These are phyloP conservation scores for Pluvialis apricaria DNA, from an alignment of 2,113 vertebrate species.

Conservation along the genomic window DNA sequence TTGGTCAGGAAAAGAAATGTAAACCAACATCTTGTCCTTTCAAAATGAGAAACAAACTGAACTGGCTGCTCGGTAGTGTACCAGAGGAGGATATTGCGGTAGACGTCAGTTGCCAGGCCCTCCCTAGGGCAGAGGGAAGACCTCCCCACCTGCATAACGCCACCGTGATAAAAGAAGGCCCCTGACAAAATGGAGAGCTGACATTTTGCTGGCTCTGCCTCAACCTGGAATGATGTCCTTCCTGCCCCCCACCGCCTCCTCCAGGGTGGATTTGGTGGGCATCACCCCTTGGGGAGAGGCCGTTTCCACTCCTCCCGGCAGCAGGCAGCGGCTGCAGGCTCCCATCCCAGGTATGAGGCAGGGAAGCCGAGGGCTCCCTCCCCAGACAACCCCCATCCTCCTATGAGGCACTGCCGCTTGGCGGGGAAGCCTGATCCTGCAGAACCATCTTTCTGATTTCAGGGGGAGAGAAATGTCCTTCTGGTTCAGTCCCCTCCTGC, in stretches of 20 bases:
- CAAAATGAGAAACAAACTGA: background rate
- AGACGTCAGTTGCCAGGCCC: background rate
- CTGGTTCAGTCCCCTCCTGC: background rate
- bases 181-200: background rate
- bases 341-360: background rate
- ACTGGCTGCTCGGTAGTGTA: background rate
- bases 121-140: background rate
- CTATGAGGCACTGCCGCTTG: accelerated
- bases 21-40: background rate
- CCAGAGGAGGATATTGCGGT: background rate
- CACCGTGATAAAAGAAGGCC: accelerated
- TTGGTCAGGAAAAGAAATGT: background rate
- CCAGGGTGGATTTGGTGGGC: background rate
- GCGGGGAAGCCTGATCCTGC: background rate
- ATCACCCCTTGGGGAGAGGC: background rate
- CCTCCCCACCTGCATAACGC: background rate
- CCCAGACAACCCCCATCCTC: background rate
- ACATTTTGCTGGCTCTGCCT: background rate
- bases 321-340: background rate
- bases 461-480: background rate
- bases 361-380: background rate
- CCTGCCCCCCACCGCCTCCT: background rate
- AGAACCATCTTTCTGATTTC: background rate
- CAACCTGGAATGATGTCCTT: background rate
- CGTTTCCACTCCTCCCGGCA: background rate